Evolutionary conservation across 2,797 vertebrate species (phyloP).

Genomic region (Macroramphosus scolopax): DNA sequence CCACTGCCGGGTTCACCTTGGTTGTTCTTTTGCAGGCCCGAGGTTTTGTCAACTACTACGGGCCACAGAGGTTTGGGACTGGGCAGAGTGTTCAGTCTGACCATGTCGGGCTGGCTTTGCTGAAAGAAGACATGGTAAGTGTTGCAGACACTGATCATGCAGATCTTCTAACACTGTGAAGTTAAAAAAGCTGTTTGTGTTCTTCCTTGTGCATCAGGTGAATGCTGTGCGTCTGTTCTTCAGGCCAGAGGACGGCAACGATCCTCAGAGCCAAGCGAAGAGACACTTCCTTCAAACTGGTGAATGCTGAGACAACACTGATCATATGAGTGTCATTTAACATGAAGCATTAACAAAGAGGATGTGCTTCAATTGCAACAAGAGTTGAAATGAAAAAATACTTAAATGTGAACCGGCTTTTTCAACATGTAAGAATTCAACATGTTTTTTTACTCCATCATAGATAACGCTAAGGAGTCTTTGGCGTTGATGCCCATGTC

Average conservation of each 20-base stretch:
- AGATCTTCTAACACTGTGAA: too few relatives aligned
- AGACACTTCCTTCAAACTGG: slow-evolving; percentile 89
- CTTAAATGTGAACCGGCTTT: too few relatives aligned
- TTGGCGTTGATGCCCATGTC: slow-evolving; percentile 86
- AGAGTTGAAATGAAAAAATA: too few relatives aligned
- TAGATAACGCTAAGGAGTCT: slow-evolving; percentile 88
- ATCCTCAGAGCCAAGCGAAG: slow-evolving; percentile 88
- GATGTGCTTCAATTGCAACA: too few relatives aligned
- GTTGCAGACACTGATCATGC: slow-evolving; percentile 4
- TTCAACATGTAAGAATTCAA: too few relatives aligned
- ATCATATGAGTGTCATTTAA: not conserved
- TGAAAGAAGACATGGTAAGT: slow-evolving; percentile 91
- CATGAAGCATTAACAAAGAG: too few relatives aligned
- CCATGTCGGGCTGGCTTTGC: slow-evolving; percentile 87
- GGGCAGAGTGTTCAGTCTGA: slow-evolving; percentile 86
- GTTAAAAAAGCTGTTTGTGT: too few relatives aligned
- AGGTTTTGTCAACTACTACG: slow-evolving; percentile 96
- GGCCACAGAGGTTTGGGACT: slow-evolving; percentile 92
- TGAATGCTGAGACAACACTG: slow-evolving; percentile 39
- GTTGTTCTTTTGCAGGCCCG: slow-evolving; percentile 69
- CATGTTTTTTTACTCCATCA: slow-evolving; percentile 57
- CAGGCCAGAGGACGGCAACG: slow-evolving; percentile 85
- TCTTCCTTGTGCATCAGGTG: slow-evolving; percentile 70
- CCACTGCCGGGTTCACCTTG: too few relatives aligned
- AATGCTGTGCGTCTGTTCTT: slow-evolving; percentile 89